Base-by-base conservation (phyloP, 1,140 invertebrate genomes). In the Leptopilina boulardi region DNA sequence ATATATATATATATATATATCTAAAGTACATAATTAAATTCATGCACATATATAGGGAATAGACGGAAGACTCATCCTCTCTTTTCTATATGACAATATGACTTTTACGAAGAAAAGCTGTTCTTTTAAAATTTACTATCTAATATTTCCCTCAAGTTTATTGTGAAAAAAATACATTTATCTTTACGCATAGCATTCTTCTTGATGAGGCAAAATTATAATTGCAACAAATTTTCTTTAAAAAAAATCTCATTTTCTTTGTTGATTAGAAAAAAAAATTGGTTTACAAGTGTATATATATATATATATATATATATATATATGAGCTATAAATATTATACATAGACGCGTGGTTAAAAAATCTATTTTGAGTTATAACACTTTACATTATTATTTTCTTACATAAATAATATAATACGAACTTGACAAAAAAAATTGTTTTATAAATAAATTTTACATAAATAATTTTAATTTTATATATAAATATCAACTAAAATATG, bases 1-100 rank as follows among this genome's bases (percentile, higher is more conserved):
- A n/a, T n/a, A n/a, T n/a, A n/a, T n/a, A n/a, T n/a, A n/a, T n/a
- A n/a, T n/a, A n/a, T n/a, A n/a, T n/a, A n/a, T n/a, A n/a, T n/a
- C 23, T 23, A 11, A 56, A 56, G 19, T 19, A 56, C 54, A 56
- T 56, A 56, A 56, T 56, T 56, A 56, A 56, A 56, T 23, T 56
- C 54, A 56, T 6, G 54, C 18, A 21, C n/a, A n/a, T n/a, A n/a
- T n/a, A n/a, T n/a, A n/a, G n/a, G 54, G 54, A 26, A 1, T 19
- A 26, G 54, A 23, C 54, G n/a, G n/a, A n/a, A n/a, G n/a, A n/a
- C n/a, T n/a, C n/a, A n/a, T n/a, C n/a, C n/a, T n/a, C n/a, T n/a
- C n/a, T n/a, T n/a, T n/a, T n/a, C n/a, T n/a, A n/a, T n/a, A n/a
- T 11, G 9, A 13, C 5, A 6, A 66, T n/a, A n/a, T 30, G 59